Conservation (phyloP, 2,888 invertebrate species). For the Alentia gelatinosa region DNA sequence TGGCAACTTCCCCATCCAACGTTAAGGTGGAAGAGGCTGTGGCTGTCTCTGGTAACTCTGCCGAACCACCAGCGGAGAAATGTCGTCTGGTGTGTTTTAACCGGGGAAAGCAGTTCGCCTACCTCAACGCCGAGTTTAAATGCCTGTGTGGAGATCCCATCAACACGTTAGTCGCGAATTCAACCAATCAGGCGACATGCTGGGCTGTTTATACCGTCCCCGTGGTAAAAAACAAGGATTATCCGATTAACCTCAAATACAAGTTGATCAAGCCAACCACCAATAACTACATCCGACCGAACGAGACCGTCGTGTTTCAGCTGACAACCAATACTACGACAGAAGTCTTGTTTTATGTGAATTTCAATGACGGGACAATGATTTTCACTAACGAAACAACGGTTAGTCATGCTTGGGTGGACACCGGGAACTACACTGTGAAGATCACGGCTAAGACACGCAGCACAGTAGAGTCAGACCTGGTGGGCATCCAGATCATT, state of each 20-base stretch:
- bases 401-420: conserved; percentile 71
- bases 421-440: conserved; percentile 68
- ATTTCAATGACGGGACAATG: conserved; percentile 72
- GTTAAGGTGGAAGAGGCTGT: neutral
- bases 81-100: neutral
- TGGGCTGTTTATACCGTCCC: neutral
- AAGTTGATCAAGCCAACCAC: conserved; percentile 49
- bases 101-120: neutral
- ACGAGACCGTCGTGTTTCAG: conserved; percentile 71
- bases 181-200: neutral
- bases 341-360: conserved; percentile 67
- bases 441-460: conserved; percentile 63
- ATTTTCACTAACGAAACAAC: conserved; percentile 56
- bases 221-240: neutral
- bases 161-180: neutral
- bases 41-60: neutral
- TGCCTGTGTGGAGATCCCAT: conserved; percentile 3
- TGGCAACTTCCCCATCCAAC: neutral
- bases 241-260: conserved; percentile 55
- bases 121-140: neutral
- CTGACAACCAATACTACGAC: conserved; percentile 66
- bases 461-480: conserved; percentile 5
- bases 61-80: neutral
- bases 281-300: conserved; percentile 72
- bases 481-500: conserved; percentile 54